phyloP scores from a whole-genome alignment of 2,888 invertebrate species.

The Meiosimyza platycephala region DNA sequence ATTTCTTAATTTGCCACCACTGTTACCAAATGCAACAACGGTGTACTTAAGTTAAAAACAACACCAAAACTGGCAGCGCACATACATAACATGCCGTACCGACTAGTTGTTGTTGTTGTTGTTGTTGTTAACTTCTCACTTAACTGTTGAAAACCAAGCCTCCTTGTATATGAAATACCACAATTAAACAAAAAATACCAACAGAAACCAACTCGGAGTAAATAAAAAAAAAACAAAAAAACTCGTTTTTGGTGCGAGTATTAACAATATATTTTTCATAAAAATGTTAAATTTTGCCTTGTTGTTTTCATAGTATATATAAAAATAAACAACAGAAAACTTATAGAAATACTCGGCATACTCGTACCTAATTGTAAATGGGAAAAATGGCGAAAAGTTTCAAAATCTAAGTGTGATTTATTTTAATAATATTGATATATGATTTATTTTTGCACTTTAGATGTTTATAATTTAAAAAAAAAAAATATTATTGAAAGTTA shows the following conservation, averaged over 20 bases:
- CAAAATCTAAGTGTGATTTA: too few relatives aligned
- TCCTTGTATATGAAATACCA: conserved; percentile 15
- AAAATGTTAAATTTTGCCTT: background rate
- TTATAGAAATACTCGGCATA: background rate
- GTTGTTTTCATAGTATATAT: background rate
- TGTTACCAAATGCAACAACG: background rate
- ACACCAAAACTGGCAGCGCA: background rate
- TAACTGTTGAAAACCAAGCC: conserved; percentile 31
- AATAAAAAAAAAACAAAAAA: conserved; percentile 39
- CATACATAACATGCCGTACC: too few relatives aligned
- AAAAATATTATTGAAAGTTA: conserved; percentile 8
- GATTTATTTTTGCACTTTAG: background rate
- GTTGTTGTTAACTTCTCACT: conserved; percentile 11
- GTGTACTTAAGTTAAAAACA: background rate
- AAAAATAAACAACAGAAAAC: conserved; percentile 13
- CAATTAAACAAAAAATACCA: conserved; percentile 38
- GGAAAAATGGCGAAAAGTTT: too few relatives aligned
- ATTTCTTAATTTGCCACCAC: conserved; percentile 3
- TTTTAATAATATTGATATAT: too few relatives aligned
- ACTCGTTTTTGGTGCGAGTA: conserved; percentile 19
- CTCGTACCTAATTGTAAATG: too few relatives aligned
- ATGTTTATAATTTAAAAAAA: conserved; percentile 15
- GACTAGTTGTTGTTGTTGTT: background rate
- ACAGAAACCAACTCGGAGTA: conserved; percentile 36
- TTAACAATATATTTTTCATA: conserved; percentile 11